Conservation (phyloP, 2,797 vertebrate species). For the Anguilla pacifica region DNA sequence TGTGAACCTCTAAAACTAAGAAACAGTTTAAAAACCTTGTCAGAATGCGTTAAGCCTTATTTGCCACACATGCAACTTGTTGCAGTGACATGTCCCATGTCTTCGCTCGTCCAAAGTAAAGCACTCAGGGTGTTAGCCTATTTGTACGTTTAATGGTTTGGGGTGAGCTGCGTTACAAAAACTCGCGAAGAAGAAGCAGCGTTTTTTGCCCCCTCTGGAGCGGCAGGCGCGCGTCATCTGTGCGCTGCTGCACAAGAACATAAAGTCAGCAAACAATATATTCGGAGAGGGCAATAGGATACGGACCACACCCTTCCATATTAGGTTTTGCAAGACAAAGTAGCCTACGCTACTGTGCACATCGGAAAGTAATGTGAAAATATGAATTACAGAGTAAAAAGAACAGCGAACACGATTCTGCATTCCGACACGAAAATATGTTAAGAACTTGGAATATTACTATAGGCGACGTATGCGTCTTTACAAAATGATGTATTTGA, state of each 20-base stretch:
- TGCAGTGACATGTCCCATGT: neutral
- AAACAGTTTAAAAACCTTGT: neutral
- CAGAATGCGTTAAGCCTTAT: neutral
- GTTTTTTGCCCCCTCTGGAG: neutral
- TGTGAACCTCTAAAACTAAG: neutral
- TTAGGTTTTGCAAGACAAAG: slow-evolving; percentile 25
- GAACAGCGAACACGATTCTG: neutral
- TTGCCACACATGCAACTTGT: neutral
- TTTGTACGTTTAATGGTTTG: neutral
- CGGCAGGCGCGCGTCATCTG: neutral
- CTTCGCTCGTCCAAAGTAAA: neutral
- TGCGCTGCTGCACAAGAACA: neutral
- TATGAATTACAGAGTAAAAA: neutral
- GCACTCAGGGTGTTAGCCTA: neutral
- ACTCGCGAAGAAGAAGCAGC: neutral
- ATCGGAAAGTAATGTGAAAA: neutral
- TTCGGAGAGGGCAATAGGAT: neutral
- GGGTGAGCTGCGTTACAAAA: neutral
- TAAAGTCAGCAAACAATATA: neutral
- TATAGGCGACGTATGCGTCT: neutral
- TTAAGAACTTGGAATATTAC: neutral
- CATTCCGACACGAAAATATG: neutral
- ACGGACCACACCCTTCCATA: slow-evolving; percentile 31
- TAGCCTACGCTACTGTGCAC: neutral
- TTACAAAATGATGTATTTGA: neutral